Base-by-base conservation (phyloP, 2,113 vertebrate species). In the Macrotis lagotis region DNA sequence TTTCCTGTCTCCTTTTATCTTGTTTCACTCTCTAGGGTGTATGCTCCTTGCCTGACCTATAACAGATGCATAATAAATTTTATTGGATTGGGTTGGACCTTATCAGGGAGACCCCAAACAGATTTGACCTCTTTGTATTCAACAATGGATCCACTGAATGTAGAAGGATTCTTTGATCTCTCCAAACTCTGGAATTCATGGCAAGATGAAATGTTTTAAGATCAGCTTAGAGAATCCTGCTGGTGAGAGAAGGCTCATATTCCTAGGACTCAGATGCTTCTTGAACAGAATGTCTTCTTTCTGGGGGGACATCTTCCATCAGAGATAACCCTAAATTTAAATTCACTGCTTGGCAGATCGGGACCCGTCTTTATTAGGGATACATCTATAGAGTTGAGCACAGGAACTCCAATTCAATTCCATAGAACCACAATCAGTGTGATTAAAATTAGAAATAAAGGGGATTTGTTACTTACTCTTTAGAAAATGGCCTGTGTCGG, bases 291-390 rank as follows among this genome's bases (percentile, higher is more conserved):
- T n/a, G 50, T 25, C 89, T 93, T 3, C 31, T 92, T 1, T 93
- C 93, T 89, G 3, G 88, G 49, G 12, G 59, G 50, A 47, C 48
- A 52, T 19, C 83, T 47, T 95, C 93, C 55, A 90, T 48, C 31
- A 51, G 91, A 44, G 47, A 91, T 89, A 59, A 93, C 49, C 88
- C 88, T 90, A 91, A 59, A 92, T 95, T 55, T 49, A 90, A 90
- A 88, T 91, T 92, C 51, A 91, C 6, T 88, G 92, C n/a, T 96
- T 52, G 24, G 47, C 55, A 19, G 53, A 31, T 44, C 91, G 50
- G 48, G 2, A 11, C 11, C 37, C 31, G 31, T 16, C n/a, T 94
- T 14, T 94, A 8, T 59, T 51, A 92, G 22, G 90, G 48, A 66
- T 31, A n/a, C n/a, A 59, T 90, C 89, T 48, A 26, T 74, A 83